Evolutionary conservation across 92 coral and sea anemone genomes (phyloP).

Genomic region (Virgularia gustaviana): DNA sequence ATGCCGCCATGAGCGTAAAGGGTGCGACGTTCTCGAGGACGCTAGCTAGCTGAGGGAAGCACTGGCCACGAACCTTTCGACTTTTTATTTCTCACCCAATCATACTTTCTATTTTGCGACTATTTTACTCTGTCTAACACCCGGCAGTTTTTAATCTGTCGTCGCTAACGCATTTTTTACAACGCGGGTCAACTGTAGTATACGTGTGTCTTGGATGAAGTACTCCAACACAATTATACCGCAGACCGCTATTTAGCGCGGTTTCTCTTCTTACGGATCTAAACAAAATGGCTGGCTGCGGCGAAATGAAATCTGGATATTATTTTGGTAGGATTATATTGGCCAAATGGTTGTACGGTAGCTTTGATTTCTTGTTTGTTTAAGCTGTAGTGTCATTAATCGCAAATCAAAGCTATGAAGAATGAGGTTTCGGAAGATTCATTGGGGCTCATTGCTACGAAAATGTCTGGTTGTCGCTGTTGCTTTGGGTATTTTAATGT

Average conservation of each 20-base stretch:
- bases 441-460: slow-evolving; percentile 66
- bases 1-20: too few relatives aligned
- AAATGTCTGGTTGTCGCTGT: slow-evolving; percentile 51
- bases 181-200: not conserved
- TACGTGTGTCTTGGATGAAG: too few relatives aligned
- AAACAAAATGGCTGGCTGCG: slow-evolving; percentile 11
- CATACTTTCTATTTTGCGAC: too few relatives aligned
- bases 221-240: not conserved
- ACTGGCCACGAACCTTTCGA: too few relatives aligned
- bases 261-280: too few relatives aligned
- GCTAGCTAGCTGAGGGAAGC: too few relatives aligned
- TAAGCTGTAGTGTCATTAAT: not conserved
- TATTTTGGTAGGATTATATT: not conserved
- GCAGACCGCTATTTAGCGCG: not conserved
- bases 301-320: not conserved
- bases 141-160: too few relatives aligned
- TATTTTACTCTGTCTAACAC: too few relatives aligned
- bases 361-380: not conserved
- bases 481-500: slow-evolving; percentile 49
- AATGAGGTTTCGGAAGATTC: slow-evolving; percentile 85
- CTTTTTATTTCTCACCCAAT: too few relatives aligned
- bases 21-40: too few relatives aligned
- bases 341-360: too few relatives aligned
- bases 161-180: too few relatives aligned
- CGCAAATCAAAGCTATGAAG: slow-evolving; percentile 28